Base-by-base conservation (phyloP, 1,140 invertebrate species). In the Habropoda laboriosa region DNA sequence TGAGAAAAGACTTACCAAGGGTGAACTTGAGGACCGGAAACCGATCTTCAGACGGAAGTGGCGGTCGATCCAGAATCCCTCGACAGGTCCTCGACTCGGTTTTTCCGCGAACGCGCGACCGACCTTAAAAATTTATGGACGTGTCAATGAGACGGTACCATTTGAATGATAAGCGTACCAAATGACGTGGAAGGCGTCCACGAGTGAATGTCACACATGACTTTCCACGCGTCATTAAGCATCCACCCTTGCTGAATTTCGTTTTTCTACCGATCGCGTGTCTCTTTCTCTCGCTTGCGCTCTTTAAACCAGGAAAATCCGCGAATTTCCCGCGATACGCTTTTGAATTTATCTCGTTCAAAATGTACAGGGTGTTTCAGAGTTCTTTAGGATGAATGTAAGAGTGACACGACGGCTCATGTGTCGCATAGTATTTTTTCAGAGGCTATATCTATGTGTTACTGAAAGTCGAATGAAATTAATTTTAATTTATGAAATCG, bases 111-210 rank as follows among this genome's bases (percentile, higher is more conserved):
- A 30, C 27, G 16, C 27, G 47, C 47, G 40, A 35, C 18, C 58
- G 63, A 75, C 81, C 74, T 81, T 40, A 86, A 85, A 80, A 86
- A 90, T 90, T 89, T 90, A 90, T 90, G 74, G 85, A 73, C 80
- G 86, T 87, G 87, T 88, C 88, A 84, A 89, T 85, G 86, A 83
- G 88, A 87, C 74, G 83, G 75, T 81, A 77, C 82, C 81, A 81
- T 89, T 84, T 87, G 87, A 90, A 91, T 89, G 86, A 91, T 87
- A 90, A 88, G 86, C 87, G 88, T 51, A 79, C 45, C 70, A 63
- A 88, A 83, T 86, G 88, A 89, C 53, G 84, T 72, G 89, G 85
- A 88, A 90, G 77, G 83, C 82, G 87, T 87, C 85, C 83, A 13
- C 53, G 87, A 90, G 77, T 51, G 40, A 67, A 58, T 80, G 78